Conservation (phyloP, 2,888 invertebrate species). For the Drosophila recens region DNA sequence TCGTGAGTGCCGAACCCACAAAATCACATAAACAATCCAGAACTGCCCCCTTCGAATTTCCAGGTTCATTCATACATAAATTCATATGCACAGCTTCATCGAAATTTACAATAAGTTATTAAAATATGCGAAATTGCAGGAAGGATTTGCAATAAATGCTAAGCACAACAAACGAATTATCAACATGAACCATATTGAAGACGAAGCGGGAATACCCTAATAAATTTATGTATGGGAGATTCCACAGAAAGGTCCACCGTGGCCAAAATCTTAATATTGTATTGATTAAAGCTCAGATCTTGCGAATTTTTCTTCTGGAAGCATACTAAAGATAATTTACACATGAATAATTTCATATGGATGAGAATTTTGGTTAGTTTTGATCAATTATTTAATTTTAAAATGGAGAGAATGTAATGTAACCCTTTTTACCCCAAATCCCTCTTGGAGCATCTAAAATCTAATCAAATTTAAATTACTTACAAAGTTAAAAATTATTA, state of each 20-base stretch:
- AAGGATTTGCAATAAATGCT: conserved; percentile 61
- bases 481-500: no score
- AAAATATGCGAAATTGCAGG: conserved; percentile 65
- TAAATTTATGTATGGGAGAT: neutral
- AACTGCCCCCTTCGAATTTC: conserved; percentile 16
- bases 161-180: conserved; percentile 60
- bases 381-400: no score
- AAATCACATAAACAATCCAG: conserved; percentile 69
- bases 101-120: conserved; percentile 69
- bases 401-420: no score
- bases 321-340: no score
- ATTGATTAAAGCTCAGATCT: no score
- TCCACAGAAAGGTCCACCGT: neutral
- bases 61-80: conserved; percentile 66
- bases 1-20: conserved; percentile 74
- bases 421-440: no score
- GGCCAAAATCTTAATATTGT: no score
- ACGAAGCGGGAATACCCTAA: conserved; percentile 1
- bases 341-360: no score
- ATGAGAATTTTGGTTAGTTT: no score
- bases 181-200: conserved; percentile 39
- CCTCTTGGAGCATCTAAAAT: no score
- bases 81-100: conserved; percentile 55
- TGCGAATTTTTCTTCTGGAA: no score
- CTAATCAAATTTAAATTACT: no score